Percentiles rank a stretch among this genome's conserved stretches.
phyloP scores from a whole-genome alignment of 2,888 invertebrate species.

The Volucella inflata region DNA sequence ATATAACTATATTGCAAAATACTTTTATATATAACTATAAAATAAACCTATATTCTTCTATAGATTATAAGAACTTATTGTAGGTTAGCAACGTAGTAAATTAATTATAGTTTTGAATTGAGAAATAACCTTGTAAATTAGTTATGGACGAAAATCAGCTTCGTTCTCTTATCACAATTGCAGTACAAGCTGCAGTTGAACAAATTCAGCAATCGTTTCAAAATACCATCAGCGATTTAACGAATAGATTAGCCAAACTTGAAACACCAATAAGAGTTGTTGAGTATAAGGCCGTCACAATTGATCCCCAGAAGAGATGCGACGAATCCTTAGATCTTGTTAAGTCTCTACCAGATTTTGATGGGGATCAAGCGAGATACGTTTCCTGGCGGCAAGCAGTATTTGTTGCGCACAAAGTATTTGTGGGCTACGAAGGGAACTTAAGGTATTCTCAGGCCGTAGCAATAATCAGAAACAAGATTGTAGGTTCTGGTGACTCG shows the following conservation, averaged over 20 bases:
- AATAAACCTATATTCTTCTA: too few relatives aligned
- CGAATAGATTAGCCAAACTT: constrained; percentile 1
- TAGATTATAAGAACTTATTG: too few relatives aligned
- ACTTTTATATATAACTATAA: too few relatives aligned
- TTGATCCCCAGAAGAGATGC: constrained; percentile 5
- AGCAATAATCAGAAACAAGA: not conserved
- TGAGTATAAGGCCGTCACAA: constrained; percentile 7
- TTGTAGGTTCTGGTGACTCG: not conserved
- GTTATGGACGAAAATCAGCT: constrained; percentile 19
- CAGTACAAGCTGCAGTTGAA: constrained; percentile 11
- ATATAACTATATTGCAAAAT: too few relatives aligned
- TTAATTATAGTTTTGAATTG: not conserved
- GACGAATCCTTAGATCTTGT: constrained; percentile 3
- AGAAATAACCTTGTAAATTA: not conserved
- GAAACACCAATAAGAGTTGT: constrained; percentile 8
- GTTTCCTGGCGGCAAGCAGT: not conserved
- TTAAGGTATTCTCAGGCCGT: not conserved
- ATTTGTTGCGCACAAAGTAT: not conserved
- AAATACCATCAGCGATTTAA: constrained; percentile 3
- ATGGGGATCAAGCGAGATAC: not conserved
- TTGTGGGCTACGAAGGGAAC: not conserved
- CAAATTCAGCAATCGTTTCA: constrained; percentile 8
- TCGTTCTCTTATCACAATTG: not conserved
- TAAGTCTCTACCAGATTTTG: not conserved
- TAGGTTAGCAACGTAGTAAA: too few relatives aligned